A percentile compares a stretch with the other conserved stretches of the same genome.
Evolutionary conservation across 2,113 vertebrate species (phyloP).

Genomic region (Archilochus colubris): DNA sequence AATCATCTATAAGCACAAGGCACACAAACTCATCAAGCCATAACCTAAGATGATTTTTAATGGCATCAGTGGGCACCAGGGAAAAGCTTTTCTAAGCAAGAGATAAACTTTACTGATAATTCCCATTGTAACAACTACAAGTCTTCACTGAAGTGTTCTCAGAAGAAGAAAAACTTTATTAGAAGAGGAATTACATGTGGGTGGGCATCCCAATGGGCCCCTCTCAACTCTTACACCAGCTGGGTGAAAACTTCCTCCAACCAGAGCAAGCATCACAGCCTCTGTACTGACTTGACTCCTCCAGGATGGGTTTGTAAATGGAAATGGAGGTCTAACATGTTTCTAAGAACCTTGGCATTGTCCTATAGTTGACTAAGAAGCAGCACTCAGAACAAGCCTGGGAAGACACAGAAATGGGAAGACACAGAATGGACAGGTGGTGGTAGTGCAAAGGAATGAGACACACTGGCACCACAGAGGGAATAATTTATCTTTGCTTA

Average conservation of each 20-base stretch:
- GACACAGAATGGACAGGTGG: not conserved
- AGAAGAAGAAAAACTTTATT: not conserved
- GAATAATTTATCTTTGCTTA: not conserved
- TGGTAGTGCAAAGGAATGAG: constrained; percentile 8
- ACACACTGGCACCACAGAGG: constrained; percentile 21
- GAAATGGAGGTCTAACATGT: not conserved
- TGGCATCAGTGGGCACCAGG: not conserved
- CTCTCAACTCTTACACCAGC: not conserved
- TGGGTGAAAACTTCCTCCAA: not conserved
- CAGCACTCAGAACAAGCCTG: not conserved
- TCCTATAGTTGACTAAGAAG: not conserved
- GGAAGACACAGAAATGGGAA: not conserved
- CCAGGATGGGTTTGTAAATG: not conserved
- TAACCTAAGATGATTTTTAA: not conserved
- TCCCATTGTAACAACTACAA: not conserved
- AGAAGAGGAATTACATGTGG: not conserved
- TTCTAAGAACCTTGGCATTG: not conserved
- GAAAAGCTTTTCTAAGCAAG: not conserved
- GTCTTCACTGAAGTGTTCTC: not conserved
- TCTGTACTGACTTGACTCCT: not conserved
- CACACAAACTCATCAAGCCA: not conserved
- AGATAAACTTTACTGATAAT: constrained; percentile 4
- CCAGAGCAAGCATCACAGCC: not conserved
- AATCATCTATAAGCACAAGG: not conserved
- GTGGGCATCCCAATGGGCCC: not conserved